Evolutionary conservation across 2,797 vertebrate genomes (phyloP).

Genomic region (Eulemur mongoz): DNA sequence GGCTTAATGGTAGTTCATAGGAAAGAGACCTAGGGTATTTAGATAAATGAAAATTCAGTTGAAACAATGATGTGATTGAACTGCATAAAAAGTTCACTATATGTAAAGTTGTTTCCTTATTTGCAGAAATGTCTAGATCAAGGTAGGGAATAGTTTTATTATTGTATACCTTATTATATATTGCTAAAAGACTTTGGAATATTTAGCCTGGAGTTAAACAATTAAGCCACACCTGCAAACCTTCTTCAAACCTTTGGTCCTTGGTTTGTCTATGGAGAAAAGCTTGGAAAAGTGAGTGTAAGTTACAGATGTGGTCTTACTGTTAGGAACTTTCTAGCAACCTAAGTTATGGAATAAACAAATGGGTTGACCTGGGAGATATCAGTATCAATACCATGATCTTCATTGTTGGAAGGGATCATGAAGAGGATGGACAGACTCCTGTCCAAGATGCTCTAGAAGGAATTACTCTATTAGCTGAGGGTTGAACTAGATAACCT

Average conservation of each 20-base stretch:
- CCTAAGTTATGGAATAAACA: background rate
- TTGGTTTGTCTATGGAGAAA: background rate
- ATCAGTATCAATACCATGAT: background rate
- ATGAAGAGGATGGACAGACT: background rate
- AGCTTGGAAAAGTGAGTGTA: background rate
- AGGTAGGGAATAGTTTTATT: background rate
- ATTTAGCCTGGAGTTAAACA: background rate
- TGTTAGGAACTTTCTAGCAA: slow-evolving; percentile 15
- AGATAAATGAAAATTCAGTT: background rate
- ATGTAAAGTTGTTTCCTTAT: background rate
- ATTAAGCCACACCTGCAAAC: background rate
- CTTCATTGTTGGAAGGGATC: background rate
- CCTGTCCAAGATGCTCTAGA: background rate
- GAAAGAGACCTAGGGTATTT: background rate
- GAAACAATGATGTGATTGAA: background rate
- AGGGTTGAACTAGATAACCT: background rate
- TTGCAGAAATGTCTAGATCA: background rate
- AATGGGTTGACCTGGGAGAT: background rate
- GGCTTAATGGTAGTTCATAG: background rate
- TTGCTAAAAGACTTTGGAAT: background rate
- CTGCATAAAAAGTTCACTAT: background rate
- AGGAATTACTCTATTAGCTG: background rate
- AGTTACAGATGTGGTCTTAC: background rate
- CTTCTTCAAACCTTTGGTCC: background rate
- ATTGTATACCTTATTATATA: background rate